Evolutionary conservation across 2,888 invertebrate genomes (phyloP), one percentile per base, ranked within the genome.

Genomic region (Onchidella celtica): DNA sequence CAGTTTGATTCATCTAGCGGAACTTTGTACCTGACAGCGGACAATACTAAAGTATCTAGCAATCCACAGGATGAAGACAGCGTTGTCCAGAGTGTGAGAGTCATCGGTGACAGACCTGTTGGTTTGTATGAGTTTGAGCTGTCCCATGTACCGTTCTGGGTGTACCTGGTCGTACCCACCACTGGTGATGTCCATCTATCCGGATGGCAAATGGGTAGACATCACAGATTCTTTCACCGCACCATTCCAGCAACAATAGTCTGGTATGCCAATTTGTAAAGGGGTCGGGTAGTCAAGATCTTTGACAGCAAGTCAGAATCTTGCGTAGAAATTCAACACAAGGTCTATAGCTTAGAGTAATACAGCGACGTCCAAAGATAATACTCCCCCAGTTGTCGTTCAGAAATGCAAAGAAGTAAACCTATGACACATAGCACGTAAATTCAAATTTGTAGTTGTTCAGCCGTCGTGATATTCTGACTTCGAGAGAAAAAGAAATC

Each of bases 181-280:
- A 69, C 77, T 21, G 82, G 80, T 34, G 24, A 77, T 34, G 69
- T 84, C 69, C 82, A 82, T 55, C 57, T 84, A 63, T 84, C 84
- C 0, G 84, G 84, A 36, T 84, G 84, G 84, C 76, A 84, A 63
- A 73, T 84, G 68, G 84, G 84, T 21, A 77, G 77, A 63, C 84
- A 84, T 70, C 75, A 82, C 24, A 72, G 80, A 29, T 80, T 80
- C 65, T 84, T 84, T 74, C 84, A 84, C 40, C 74, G 77, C 47
- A 78, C 68, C 3, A 66, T 74, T 11, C 68, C 77, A 17, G 84
- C 84, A 0, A 63, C 59, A 27, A 57, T 78, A n/a, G 55, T 40
- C n/a, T 84, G 82, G 82, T 84, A 80, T 40, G 84, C 82, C 29
- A 80, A 84, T 55, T 69, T 84, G 36, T 84, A 76, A 27, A 38